These are phyloP conservation scores for Alexandromys fortis DNA, from an alignment of 2,113 vertebrate species.

Conservation along the genomic window DNA sequence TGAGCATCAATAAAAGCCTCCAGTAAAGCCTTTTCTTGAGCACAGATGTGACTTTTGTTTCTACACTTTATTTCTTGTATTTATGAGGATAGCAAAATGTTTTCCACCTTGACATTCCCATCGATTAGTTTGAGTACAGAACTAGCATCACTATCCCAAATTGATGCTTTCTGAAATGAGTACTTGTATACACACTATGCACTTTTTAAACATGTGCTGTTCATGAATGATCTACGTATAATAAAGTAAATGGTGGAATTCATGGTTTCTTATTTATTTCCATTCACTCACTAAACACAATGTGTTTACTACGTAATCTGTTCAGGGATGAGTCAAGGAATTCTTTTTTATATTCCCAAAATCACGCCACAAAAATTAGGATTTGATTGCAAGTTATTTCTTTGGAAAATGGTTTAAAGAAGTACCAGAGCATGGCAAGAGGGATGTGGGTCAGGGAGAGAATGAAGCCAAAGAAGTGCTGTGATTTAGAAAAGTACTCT, in stretches of 20 bases:
- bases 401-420: neutral
- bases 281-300: neutral
- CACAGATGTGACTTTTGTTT: neutral
- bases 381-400: neutral
- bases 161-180: neutral
- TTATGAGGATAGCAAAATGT: neutral
- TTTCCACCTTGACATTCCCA: neutral
- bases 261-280: neutral
- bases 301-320: neutral
- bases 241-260: constrained; percentile 20
- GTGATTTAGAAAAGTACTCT: neutral
- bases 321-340: neutral
- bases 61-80: constrained; percentile 19
- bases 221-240: neutral
- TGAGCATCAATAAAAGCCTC: neutral
- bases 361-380: neutral
- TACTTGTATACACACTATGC: neutral
- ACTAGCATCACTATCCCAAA: neutral
- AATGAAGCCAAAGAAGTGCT: neutral
- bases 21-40: neutral
- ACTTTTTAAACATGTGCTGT: neutral
- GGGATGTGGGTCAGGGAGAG: neutral
- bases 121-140: constrained; percentile 15
- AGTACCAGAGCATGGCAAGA: neutral
- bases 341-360: neutral